Conservation (phyloP, 2,797 vertebrate species). For the Helarctos malayanus region DNA sequence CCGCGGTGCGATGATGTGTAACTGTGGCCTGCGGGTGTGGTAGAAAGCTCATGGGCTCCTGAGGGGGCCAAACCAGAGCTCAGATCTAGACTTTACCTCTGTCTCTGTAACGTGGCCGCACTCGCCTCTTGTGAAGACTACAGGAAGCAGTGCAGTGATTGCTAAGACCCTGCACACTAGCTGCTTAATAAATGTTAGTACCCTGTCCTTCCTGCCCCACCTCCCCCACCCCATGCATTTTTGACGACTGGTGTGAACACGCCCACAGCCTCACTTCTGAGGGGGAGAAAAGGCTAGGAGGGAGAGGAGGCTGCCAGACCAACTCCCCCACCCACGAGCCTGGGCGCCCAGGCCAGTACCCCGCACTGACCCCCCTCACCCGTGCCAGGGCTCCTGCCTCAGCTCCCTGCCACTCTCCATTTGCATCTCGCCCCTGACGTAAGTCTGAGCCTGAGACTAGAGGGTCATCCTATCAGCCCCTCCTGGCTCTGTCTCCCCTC, state of each 20-base stretch:
- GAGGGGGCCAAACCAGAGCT: not conserved
- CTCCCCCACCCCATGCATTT: not conserved
- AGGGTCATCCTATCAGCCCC: not conserved
- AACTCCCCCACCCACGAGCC: too few relatives aligned
- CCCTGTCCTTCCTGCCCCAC: not conserved
- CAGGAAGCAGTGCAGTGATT: not conserved
- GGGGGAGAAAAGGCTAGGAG: not conserved
- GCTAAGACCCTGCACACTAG: not conserved
- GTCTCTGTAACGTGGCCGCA: not conserved
- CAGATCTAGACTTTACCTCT: not conserved
- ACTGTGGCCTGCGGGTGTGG: accelerated
- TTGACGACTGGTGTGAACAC: not conserved
- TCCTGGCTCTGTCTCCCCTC: not conserved
- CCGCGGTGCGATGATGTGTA: not conserved
- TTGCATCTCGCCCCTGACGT: not conserved
- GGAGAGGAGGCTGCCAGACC: not conserved
- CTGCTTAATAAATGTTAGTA: not conserved
- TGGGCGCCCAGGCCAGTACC: accelerated
- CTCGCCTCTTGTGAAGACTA: not conserved
- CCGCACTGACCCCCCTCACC: not conserved
- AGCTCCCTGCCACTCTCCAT: not conserved
- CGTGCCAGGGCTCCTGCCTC: not conserved
- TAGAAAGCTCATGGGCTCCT: not conserved
- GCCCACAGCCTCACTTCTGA: not conserved
- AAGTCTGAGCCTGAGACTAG: not conserved